These are phyloP conservation scores for Novumbra hubbsi DNA, from an alignment of 2,797 vertebrate genomes.

Conservation along the genomic window DNA sequence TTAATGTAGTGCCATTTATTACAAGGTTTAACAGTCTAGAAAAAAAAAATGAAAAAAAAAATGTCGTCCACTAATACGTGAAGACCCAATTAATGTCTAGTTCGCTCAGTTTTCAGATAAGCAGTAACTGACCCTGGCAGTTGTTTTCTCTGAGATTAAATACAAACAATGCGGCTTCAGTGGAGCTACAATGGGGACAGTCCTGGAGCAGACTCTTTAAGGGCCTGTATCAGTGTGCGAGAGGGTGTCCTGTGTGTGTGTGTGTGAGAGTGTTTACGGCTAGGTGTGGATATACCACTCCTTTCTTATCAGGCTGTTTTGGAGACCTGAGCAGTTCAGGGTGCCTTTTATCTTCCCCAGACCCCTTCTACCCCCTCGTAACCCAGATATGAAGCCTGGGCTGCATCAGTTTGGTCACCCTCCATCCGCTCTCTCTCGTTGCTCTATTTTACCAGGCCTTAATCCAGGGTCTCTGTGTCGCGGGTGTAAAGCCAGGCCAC, in stretches of 20 bases:
- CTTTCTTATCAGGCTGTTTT: constrained; percentile 53
- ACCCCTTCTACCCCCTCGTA: constrained; percentile 47
- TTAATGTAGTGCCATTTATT: no score
- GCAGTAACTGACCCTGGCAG: neutral
- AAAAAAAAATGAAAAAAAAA: no score
- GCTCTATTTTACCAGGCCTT: neutral
- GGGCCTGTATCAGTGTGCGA: neutral
- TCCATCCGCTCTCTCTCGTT: neutral
- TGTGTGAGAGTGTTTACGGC: constrained; percentile 25
- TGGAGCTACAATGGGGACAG: neutral
- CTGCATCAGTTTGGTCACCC: constrained; percentile 30
- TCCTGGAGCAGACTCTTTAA: neutral
- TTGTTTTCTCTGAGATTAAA: neutral
- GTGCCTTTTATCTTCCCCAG: constrained; percentile 41
- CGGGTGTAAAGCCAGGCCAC: neutral
- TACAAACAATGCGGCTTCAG: neutral
- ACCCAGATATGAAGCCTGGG: constrained; percentile 51
- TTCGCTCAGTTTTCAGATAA: neutral
- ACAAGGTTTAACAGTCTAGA: no score
- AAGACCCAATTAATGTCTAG: no score
- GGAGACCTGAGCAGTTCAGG: constrained; percentile 39
- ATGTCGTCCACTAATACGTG: no score
- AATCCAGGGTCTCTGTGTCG: neutral
- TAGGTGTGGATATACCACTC: constrained; percentile 37
- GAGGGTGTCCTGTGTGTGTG: constrained; percentile 9